Conservation (phyloP, 1,140 invertebrate genomes). For the Hestina assimilis region DNA sequence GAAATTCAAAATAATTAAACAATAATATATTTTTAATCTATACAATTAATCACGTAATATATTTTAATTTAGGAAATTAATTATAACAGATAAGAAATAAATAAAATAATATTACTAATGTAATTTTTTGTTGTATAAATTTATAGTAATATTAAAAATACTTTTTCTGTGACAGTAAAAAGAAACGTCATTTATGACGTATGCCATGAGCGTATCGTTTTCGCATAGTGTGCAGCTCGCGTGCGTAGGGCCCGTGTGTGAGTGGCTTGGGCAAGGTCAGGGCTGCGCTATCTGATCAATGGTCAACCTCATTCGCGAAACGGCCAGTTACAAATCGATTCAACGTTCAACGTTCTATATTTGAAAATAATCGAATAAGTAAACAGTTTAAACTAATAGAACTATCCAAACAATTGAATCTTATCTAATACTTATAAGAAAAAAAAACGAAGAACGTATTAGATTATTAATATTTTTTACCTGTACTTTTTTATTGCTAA, state of each 20-base stretch:
- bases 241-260: constrained; percentile 58
- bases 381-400: too few species aligned
- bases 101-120: too few species aligned
- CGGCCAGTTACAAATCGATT: constrained; percentile 32
- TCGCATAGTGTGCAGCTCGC: constrained; percentile 31
- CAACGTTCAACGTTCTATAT: constrained; percentile 14
- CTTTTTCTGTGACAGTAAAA: too few species aligned
- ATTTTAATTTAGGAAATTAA: not conserved
- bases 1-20: not conserved
- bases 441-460: not conserved
- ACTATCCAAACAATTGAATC: too few species aligned
- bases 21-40: not conserved
- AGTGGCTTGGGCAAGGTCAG: constrained; percentile 72
- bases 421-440: not conserved
- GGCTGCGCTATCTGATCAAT: constrained; percentile 71
- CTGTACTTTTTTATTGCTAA: constrained; percentile 24
- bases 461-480: constrained; percentile 11
- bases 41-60: not conserved
- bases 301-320: constrained; percentile 64
- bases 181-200: not conserved
- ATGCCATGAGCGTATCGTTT: constrained; percentile 11
- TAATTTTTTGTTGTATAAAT: too few species aligned
- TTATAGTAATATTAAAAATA: too few species aligned
- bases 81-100: not conserved
- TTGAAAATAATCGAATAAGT: constrained; percentile 6